Percentiles rank a stretch among this genome's conserved stretches.
Evolutionary conservation across 1,140 invertebrate genomes (phyloP).

Genomic region (Harpegnathos saltator): DNA sequence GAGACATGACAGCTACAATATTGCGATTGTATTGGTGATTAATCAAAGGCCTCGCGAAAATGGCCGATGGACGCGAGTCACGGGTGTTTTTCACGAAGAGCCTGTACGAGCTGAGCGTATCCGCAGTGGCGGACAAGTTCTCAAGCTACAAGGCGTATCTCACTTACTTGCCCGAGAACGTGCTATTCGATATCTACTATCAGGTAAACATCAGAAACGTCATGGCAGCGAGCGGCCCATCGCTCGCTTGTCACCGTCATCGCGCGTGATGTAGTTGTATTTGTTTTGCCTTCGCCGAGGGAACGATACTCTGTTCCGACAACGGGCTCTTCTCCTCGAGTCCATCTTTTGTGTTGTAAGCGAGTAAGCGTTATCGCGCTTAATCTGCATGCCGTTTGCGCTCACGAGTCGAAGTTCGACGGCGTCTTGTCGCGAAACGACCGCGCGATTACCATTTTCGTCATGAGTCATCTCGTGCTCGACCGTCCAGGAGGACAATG

Average conservation of each 20-base stretch:
- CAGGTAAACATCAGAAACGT: constrained; percentile 85
- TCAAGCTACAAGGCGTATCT: constrained; percentile 76
- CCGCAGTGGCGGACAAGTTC: constrained; percentile 83
- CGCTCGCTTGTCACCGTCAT: neutral
- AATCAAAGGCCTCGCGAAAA: constrained; percentile 83
- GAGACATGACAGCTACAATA: constrained; percentile 53
- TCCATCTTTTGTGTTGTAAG: neutral
- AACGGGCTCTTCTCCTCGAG: neutral
- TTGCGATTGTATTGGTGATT: constrained; percentile 63
- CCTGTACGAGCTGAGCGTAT: constrained; percentile 87
- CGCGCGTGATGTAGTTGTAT: constrained; percentile 57
- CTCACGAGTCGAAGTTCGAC: too few relatives aligned
- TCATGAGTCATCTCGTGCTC: neutral
- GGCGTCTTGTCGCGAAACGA: neutral
- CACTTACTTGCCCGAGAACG: constrained; percentile 86
- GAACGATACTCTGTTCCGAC: neutral
- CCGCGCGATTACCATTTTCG: neutral
- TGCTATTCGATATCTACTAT: constrained; percentile 89
- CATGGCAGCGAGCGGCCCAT: neutral
- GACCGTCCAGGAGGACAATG: neutral
- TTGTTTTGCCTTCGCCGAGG: constrained; percentile 46
- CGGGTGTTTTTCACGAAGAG: constrained; percentile 85
- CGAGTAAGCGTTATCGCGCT: too few relatives aligned
- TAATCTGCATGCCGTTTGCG: too few relatives aligned
- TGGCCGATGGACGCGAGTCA: constrained; percentile 86